phyloP scores from a whole-genome alignment of 2,888 invertebrate genomes.

The Adelphocoris suturalis region DNA sequence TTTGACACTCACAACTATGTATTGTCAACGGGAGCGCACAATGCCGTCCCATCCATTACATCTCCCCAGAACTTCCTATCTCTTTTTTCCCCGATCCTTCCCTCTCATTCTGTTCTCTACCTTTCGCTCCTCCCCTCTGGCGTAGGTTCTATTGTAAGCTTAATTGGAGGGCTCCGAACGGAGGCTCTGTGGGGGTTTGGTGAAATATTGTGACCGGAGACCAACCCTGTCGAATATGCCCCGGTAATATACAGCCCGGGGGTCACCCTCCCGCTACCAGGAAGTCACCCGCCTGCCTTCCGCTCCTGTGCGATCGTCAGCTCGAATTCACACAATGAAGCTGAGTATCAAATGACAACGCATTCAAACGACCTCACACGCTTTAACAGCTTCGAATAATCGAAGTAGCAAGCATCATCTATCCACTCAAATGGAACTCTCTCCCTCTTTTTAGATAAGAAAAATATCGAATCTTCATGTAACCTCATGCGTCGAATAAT shows the following conservation, averaged over 20 bases:
- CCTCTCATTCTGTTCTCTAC: constrained; percentile 42
- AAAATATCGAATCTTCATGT: no score
- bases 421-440: no score
- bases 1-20: constrained; percentile 71
- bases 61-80: constrained; percentile 47
- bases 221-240: constrained; percentile 66
- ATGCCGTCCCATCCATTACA: constrained; percentile 69
- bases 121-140: background rate
- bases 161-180: constrained; percentile 67
- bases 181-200: constrained; percentile 56
- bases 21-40: constrained; percentile 68
- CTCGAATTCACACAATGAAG: constrained; percentile 61
- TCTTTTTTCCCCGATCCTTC: constrained; percentile 33
- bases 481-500: no score
- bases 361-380: constrained; percentile 61
- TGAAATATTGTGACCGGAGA: constrained; percentile 70
- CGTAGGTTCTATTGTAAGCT: constrained; percentile 62
- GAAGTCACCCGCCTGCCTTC: constrained; percentile 55
- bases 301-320: constrained; percentile 43
- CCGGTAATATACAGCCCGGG: constrained; percentile 58
- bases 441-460: no score
- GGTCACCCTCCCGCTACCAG: background rate
- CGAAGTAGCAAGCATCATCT: background rate
- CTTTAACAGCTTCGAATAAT: constrained; percentile 50
- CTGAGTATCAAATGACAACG: constrained; percentile 56